Percentiles rank a stretch among this genome's conserved stretches.
phyloP scores from a whole-genome alignment of 2,797 vertebrate species.

The Lutjanus argentimaculatus region DNA sequence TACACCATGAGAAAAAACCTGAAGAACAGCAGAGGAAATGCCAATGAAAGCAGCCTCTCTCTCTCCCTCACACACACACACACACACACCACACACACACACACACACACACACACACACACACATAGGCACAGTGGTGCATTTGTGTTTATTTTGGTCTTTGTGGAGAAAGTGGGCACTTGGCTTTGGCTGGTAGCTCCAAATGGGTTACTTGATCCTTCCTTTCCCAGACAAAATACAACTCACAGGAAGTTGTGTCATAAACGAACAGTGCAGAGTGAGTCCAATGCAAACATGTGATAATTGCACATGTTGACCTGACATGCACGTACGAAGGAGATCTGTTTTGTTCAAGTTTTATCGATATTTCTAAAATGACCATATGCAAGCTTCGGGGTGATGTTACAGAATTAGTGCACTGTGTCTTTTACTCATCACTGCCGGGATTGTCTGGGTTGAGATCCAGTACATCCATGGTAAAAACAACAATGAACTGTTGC shows the following conservation, averaged over 20 bases:
- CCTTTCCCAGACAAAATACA: conserved; percentile 77
- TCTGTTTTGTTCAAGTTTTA: background rate
- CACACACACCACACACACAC: conserved; percentile 24
- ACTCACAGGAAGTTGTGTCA: conserved; percentile 67
- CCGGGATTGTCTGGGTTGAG: background rate
- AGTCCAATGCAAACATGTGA: conserved; percentile 48
- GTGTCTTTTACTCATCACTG: background rate
- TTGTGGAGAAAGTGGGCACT: conserved; percentile 64
- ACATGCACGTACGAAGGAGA: background rate
- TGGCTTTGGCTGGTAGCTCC: conserved; percentile 66
- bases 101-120: conserved; percentile 21
- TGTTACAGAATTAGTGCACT: background rate
- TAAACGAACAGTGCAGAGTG: conserved; percentile 22
- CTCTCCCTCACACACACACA: conserved; percentile 26
- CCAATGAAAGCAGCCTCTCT: conserved; percentile 46
- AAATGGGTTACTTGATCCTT: conserved; percentile 73
- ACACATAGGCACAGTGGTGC: conserved; percentile 1
- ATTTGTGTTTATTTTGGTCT: conserved; percentile 60
- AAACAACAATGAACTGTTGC: background rate
- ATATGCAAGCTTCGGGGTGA: background rate
- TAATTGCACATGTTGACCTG: conserved; percentile 13
- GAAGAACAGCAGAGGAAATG: conserved; percentile 45
- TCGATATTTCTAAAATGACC: conserved; percentile 2
- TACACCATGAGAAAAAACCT: conserved; percentile 12
- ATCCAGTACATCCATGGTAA: background rate